A percentile compares a stretch with the other conserved stretches of the same genome.
These are phyloP conservation scores for Phymastichus coffea DNA, from an alignment of 1,140 invertebrate species.

Conservation along the genomic window DNA sequence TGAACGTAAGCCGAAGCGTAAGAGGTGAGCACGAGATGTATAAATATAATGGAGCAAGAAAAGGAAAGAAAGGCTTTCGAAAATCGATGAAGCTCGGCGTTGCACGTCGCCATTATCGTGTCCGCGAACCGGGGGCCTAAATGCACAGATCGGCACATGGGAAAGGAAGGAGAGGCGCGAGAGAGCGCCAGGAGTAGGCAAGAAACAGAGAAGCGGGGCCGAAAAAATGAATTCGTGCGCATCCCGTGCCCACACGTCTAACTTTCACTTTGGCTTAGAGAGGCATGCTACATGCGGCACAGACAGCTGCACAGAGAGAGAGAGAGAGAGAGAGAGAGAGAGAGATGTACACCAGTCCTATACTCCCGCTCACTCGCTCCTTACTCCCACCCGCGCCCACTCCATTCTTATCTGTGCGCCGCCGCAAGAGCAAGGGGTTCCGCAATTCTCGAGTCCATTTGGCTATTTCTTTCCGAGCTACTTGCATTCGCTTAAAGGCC, in stretches of 20 bases:
- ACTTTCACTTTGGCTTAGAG: conserved; percentile 55
- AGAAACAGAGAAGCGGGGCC: conserved; percentile 45
- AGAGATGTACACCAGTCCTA: too few species aligned
- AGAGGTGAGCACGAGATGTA: neutral
- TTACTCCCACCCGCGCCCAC: neutral
- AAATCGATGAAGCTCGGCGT: conserved; percentile 19
- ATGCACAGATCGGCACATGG: conserved; percentile 13
- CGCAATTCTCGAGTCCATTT: too few species aligned
- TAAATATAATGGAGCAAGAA: conserved; percentile 7
- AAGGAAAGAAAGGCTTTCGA: conserved; percentile 19
- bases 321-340: too few species aligned
- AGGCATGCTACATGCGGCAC: too few species aligned
- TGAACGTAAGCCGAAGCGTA: neutral
- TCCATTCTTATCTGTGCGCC: too few species aligned
- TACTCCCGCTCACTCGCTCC: neutral
- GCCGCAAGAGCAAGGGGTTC: too few species aligned
- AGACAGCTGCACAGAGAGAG: too few species aligned
- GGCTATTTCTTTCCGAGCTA: too few species aligned
- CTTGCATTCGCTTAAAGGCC: too few species aligned
- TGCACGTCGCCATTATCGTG: conserved; percentile 13
- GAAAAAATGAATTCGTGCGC: conserved; percentile 60
- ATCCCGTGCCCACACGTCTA: conserved; percentile 59
- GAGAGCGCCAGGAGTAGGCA: neutral
- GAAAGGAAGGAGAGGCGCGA: conserved; percentile 21
- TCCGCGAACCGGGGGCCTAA: too few species aligned